Evolutionary conservation across 2,888 invertebrate species (phyloP), one percentile per base, ranked within the genome.

Genomic region (Osedax frankpressi): DNA sequence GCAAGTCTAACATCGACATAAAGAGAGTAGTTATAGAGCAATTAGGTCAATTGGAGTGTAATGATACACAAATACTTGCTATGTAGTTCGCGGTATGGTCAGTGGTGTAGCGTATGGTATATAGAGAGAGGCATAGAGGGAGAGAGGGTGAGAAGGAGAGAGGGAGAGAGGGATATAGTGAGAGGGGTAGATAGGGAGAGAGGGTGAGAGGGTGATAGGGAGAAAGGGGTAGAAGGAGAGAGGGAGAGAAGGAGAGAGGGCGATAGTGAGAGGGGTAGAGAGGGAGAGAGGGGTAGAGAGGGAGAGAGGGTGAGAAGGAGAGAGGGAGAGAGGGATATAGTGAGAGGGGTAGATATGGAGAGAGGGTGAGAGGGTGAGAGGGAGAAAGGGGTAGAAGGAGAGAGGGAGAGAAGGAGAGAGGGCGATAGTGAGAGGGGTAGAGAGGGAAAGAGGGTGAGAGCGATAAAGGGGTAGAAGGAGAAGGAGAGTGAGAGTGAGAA

Each of bases 181-280:
- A 24, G 6, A 44, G n/a, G 11, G 6, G 19, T 44, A 44, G 44
- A 44, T 44, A 44, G 44, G 44, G 69, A 29, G 30, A 28, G 28
- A n/a, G 29, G 11, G 30, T 69, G 73, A 70, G 73, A 3, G 30
- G 73, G 14, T 11, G 19, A 29, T 26, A 26, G 67, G 25, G 72
- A 11, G 28, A 11, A 62, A 27, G 65, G n/a, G 19, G n/a, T 28
- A 28, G 28, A 28, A 28, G 14, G 19, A 26, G 28, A 6, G 3
- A 26, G 28, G 3, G 71, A 71, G 44, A 60, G 62, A 62, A 62
- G 28, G 71, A 28, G 44, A 28, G 24, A 62, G 28, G 62, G 25
- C 6, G 44, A 44, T 44, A 44, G 19, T 44, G 44, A 44, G 44
- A 19, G 44, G 44, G 44, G 6, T 6, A 44, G 6, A 44, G 44